Evolutionary conservation across 2,797 vertebrate species (phyloP), one percentile per base, ranked within the genome.

Genomic region (Catamblyrhynchus diadema): DNA sequence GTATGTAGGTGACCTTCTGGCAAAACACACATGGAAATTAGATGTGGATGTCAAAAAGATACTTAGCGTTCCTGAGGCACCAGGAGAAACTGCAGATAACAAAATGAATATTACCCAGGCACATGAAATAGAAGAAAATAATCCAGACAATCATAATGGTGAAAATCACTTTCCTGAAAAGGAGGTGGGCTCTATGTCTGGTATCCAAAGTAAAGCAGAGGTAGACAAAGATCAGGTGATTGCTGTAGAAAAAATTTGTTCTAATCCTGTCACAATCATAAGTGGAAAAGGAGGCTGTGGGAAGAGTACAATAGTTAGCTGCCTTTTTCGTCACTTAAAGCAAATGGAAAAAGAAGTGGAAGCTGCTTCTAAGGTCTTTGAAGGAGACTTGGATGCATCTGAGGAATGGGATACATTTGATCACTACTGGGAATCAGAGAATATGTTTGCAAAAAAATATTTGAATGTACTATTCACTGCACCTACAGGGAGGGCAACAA

Each of bases 231-330:
- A 98, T 91, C 98, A 99, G 56, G 74, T 97, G 59, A 93, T 70
- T 41, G 98, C 98, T 51, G 28, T 98, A 62, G 51, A 97, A 88
- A 98, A 98, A 97, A 98, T 99, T 57, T 98, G 98, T 75, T 80
- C 96, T 73, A 98, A 98, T 81, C 97, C 98, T 10, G 98, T 99
- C 81, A 98, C 98, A 0, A 91, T 99, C 84, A 97, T 99, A 89
- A 99, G 98, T 61, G 98, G 98, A 44, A 99, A 98, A 93, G 98
- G 98, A 10, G 98, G 98, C 33, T 98, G 98, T 90, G 98, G 98
- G 37, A 99, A 99, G 96, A 99, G 98, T 74, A 98, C 98, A 6
- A 95, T 99, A 59, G 98, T 99, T 41, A 98, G 98, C 84, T 89
- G 41, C 64, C 97, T 99, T 71, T 98, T 99, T 78, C 97, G 94